phyloP scores from a whole-genome alignment of 1,140 invertebrate genomes.

The Apolygus lucorum region DNA sequence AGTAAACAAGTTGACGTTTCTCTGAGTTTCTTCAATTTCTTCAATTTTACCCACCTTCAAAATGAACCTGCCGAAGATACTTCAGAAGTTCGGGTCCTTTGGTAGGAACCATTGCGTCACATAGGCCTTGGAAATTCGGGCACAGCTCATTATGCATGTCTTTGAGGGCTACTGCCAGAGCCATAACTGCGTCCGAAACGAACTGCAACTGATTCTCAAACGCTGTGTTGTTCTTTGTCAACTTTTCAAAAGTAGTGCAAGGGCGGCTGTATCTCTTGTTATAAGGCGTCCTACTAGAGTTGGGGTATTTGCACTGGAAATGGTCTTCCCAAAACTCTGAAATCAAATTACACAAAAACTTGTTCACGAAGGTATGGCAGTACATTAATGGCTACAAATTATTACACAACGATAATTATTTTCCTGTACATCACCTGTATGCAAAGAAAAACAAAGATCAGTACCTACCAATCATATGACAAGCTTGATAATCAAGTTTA shows the following conservation, averaged over 20 bases:
- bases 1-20: no score
- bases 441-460: no score
- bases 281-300: conserved; percentile 66
- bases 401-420: no score
- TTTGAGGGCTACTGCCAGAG: conserved; percentile 73
- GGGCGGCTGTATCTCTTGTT: conserved; percentile 54
- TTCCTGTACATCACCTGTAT: no score
- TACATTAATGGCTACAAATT: no score
- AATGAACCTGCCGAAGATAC: conserved; percentile 73
- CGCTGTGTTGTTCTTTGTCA: conserved; percentile 63
- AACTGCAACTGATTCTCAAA: conserved; percentile 87
- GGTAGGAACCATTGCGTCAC: conserved; percentile 76
- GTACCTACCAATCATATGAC: no score
- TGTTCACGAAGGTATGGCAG: not conserved
- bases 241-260: conserved; percentile 63
- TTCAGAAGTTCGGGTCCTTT: conserved; percentile 73
- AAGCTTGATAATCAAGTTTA: no score
- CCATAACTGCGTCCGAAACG: conserved; percentile 84
- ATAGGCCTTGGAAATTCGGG: conserved; percentile 56
- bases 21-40: no score
- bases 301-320: conserved; percentile 72
- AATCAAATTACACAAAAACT: conserved; percentile 29
- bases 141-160: conserved; percentile 78
- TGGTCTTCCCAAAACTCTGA: conserved; percentile 89
- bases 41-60: conserved; percentile 71